Percentiles rank a stretch among this genome's conserved stretches.
Conservation (phyloP, 53 echinoderm and acorn worm species). For the Mesocentrotus franciscanus region DNA sequence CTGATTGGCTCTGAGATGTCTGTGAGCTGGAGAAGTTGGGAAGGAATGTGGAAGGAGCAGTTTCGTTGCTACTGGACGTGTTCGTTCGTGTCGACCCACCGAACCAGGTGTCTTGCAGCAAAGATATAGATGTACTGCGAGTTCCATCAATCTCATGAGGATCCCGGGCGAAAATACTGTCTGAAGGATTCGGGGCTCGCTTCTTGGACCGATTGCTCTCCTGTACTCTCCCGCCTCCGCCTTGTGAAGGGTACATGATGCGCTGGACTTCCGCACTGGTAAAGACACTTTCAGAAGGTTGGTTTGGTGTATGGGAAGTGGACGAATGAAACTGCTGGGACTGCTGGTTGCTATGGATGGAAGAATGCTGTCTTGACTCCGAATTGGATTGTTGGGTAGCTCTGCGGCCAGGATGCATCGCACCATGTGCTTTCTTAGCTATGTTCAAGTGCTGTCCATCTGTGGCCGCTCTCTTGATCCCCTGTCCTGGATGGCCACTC, state of each 20-base stretch:
- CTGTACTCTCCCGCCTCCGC: conserved; percentile 7
- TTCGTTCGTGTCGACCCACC: conserved; percentile 6
- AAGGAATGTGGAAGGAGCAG: conserved; percentile 69
- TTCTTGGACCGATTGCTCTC: conserved; percentile 53
- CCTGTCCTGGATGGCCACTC: conserved; percentile 55
- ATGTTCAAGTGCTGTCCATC: conserved; percentile 53
- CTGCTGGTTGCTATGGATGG: conserved; percentile 40
- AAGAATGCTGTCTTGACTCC: conserved; percentile 47
- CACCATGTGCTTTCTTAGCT: conserved; percentile 52
- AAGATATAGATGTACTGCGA: conserved; percentile 32
- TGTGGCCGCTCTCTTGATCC: conserved; percentile 46
- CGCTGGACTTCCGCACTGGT: neutral
- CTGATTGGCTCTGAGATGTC: conserved; percentile 73
- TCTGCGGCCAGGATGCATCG: conserved; percentile 20
- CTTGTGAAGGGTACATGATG: conserved; percentile 3
- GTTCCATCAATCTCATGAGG: conserved; percentile 43
- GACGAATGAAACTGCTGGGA: conserved; percentile 38
- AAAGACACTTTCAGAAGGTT: conserved; percentile 8
- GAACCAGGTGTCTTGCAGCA: conserved; percentile 49
- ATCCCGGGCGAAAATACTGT: conserved; percentile 50
- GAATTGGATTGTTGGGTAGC: conserved; percentile 18
- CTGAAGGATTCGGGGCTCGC: conserved; percentile 55
- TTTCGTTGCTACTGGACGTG: conserved; percentile 2
- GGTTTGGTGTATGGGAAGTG: neutral
- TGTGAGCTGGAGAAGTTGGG: conserved; percentile 82